Evolutionary conservation across 2,113 vertebrate genomes (phyloP).

Genomic region (Takifugu flavidus): DNA sequence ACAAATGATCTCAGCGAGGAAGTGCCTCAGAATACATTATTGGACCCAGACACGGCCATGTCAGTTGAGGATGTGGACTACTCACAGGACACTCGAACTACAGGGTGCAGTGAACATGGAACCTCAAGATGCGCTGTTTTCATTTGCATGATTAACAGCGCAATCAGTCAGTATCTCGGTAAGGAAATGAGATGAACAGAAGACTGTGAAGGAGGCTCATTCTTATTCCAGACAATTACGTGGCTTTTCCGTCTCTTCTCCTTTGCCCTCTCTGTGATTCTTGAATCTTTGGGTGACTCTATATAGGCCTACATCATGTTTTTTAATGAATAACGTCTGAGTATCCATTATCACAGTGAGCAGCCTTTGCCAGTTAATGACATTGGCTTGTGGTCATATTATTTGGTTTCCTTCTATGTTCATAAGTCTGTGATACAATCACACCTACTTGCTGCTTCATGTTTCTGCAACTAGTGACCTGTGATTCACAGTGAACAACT

Average conservation of each 20-base stretch:
- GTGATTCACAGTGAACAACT: conserved; percentile 26
- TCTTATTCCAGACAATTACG: conserved; percentile 33
- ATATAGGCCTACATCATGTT: conserved; percentile 5
- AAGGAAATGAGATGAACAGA: conserved; percentile 32
- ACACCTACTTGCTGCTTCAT: conserved; percentile 35
- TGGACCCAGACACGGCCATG: conserved; percentile 25
- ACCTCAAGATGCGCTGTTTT: conserved; percentile 24
- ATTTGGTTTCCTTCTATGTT: conserved; percentile 2
- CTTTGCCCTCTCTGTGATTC: conserved; percentile 8
- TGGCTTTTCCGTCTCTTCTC: conserved; percentile 25
- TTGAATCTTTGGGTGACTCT: conserved; percentile 3
- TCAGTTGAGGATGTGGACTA: conserved; percentile 35
- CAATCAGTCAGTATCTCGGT: conserved; percentile 35
- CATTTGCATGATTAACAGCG: conserved; percentile 54
- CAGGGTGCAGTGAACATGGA: conserved; percentile 22
- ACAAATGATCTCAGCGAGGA: conserved; percentile 18
- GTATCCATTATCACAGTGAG: conserved; percentile 11
- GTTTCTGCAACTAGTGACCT: conserved; percentile 4
- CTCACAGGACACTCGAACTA: conserved; percentile 28
- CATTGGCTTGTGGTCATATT: conserved; percentile 20
- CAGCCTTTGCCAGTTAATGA: conserved; percentile 9
- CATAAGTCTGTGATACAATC: conserved; percentile 12
- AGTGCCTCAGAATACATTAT: conserved; percentile 19
- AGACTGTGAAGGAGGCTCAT: conserved; percentile 41
- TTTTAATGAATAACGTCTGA: conserved; percentile 10